These are phyloP conservation scores for Amiota mariae DNA, from an alignment of 2,888 invertebrate species.

Conservation along the genomic window DNA sequence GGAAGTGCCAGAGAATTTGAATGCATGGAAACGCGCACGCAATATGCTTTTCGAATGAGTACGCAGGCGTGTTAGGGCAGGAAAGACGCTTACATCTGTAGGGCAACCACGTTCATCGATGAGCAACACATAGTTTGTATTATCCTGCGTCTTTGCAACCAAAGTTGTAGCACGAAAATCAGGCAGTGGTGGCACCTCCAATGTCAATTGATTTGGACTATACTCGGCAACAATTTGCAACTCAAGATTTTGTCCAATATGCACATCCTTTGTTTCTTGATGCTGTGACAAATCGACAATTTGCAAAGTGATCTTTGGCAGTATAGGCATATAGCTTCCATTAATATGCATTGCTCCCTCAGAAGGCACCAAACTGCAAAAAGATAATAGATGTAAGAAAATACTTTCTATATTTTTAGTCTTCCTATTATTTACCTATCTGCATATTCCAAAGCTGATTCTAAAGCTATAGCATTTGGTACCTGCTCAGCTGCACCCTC, in stretches of 20 bases:
- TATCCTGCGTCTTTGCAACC: conserved; percentile 84
- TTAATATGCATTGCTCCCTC: conserved; percentile 73
- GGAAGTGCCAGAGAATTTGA: conserved; percentile 89
- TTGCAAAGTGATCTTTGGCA: conserved; percentile 74
- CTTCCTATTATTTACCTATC: conserved; percentile 71
- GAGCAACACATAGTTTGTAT: conserved; percentile 80
- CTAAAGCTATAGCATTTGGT: conserved; percentile 75
- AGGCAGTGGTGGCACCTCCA: conserved; percentile 74
- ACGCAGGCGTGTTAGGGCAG: conserved; percentile 72
- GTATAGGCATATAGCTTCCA: conserved; percentile 46
- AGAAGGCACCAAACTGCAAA: conserved; percentile 70
- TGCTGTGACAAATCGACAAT: conserved; percentile 77
- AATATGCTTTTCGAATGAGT: conserved; percentile 73
- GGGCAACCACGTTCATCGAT: conserved; percentile 88
- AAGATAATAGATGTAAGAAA: background rate
- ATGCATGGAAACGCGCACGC: conserved; percentile 83
- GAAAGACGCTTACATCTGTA: conserved; percentile 78
- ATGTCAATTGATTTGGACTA: conserved; percentile 50
- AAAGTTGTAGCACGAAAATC: conserved; percentile 86
- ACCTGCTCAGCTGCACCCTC: conserved; percentile 59
- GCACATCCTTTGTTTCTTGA: conserved; percentile 78
- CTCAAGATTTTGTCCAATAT: conserved; percentile 80
- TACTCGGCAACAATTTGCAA: conserved; percentile 77
- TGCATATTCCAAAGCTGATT: conserved; percentile 76
- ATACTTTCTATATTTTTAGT: background rate